Evolutionary conservation across 2,113 vertebrate species (phyloP).

Genomic region (Atlantisia rogersi): DNA sequence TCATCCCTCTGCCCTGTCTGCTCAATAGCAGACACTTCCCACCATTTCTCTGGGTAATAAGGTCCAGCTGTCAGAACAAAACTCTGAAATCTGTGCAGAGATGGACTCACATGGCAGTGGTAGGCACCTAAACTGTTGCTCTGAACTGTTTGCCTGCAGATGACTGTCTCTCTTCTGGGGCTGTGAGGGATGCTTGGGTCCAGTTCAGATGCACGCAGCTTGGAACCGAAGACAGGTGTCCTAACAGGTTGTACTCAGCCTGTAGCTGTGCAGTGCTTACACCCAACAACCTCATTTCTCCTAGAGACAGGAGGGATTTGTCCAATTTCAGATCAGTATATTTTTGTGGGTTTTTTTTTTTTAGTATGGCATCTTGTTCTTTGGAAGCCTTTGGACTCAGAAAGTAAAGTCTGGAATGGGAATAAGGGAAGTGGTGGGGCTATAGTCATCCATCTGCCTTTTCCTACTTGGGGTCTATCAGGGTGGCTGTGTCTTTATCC

Average conservation of each 20-base stretch:
- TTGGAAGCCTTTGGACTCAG: not conserved
- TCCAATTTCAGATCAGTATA: not conserved
- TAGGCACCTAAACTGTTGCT: not conserved
- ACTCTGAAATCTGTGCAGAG: not conserved
- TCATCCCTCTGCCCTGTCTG: not conserved
- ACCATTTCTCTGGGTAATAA: not conserved
- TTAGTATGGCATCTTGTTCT: not conserved
- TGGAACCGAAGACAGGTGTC: not conserved
- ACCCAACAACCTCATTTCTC: not conserved
- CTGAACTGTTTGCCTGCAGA: not conserved
- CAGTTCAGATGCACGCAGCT: not conserved
- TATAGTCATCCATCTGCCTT: not conserved
- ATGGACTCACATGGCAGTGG: not conserved
- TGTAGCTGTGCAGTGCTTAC: not conserved
- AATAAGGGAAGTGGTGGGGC: not conserved
- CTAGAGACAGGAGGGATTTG: not conserved
- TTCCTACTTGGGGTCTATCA: not conserved
- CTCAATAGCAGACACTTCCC: not conserved
- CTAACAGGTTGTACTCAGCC: not conserved
- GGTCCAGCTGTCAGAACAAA: not conserved
- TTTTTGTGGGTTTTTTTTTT: not conserved
- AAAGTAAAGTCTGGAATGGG: not conserved
- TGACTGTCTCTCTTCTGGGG: not conserved
- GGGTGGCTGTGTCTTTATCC: not conserved
- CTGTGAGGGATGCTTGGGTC: not conserved